These are phyloP conservation scores for Agrotis exclamationis DNA, from an alignment of 2,888 invertebrate species.

Conservation along the genomic window DNA sequence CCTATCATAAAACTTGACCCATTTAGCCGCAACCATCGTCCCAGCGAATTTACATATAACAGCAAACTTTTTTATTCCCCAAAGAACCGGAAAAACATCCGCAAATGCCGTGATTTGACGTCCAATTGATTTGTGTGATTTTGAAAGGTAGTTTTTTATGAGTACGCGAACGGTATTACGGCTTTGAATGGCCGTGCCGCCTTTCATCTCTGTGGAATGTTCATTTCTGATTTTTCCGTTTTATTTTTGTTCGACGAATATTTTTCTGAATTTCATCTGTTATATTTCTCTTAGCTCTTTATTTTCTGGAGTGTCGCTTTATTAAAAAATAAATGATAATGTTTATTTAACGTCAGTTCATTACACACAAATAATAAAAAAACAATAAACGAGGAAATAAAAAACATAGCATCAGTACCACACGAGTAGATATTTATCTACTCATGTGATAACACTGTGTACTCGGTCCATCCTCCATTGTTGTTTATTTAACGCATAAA, in stretches of 20 bases:
- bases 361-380: no score
- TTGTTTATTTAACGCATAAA: no score
- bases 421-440: no score
- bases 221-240: conserved; percentile 34
- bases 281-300: neutral
- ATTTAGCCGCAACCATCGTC: conserved; percentile 29
- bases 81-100: conserved; percentile 38
- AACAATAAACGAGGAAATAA: no score
- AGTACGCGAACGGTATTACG: conserved; percentile 20
- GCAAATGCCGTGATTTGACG: conserved; percentile 41
- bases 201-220: conserved; percentile 26
- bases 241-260: conserved; percentile 18
- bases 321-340: no score
- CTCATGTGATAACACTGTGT: no score
- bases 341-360: no score
- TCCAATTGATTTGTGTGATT: conserved; percentile 54
- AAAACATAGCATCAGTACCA: no score
- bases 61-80: conserved; percentile 37
- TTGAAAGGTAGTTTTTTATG: conserved; percentile 48
- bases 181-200: conserved; percentile 15
- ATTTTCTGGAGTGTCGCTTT: neutral
- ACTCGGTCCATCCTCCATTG: no score
- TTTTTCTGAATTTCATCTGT: neutral
- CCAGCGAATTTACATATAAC: conserved; percentile 47
- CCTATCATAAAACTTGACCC: conserved; percentile 49